Evolutionary conservation across 2,888 invertebrate genomes (phyloP).

Genomic region (Ophioninae sp.): DNA sequence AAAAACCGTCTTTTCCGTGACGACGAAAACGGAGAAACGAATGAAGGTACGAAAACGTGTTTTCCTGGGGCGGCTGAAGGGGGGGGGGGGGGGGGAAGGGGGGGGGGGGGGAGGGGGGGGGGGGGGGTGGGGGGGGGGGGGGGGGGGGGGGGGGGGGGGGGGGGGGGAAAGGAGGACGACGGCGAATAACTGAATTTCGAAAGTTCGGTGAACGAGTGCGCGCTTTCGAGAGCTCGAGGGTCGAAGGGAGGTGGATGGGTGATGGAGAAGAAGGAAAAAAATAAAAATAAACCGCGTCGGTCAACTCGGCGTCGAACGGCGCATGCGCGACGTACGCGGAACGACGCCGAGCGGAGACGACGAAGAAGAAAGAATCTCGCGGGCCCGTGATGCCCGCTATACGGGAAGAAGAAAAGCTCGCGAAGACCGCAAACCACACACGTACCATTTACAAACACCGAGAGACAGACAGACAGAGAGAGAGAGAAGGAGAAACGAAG

Average conservation of each 20-base stretch:
- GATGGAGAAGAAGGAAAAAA: background rate
- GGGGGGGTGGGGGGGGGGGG: too few relatives aligned
- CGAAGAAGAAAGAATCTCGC: slow-evolving; percentile 45
- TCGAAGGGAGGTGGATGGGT: too few relatives aligned
- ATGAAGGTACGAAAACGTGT: too few relatives aligned
- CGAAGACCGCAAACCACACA: slow-evolving; percentile 38
- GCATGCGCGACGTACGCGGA: slow-evolving; percentile 15
- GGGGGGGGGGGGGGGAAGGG: too few relatives aligned
- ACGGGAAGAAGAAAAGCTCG: slow-evolving; percentile 44
- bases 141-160: too few relatives aligned
- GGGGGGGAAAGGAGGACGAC: too few relatives aligned
- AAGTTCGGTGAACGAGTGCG: too few relatives aligned
- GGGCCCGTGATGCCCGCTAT: slow-evolving; percentile 24
- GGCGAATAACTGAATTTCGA: too few relatives aligned
- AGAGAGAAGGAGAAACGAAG: background rate
- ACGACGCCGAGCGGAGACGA: slow-evolving; percentile 14
- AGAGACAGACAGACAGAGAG: slow-evolving; percentile 1
- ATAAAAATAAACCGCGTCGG: background rate
- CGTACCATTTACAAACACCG: slow-evolving; percentile 19
- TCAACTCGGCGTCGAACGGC: slow-evolving; percentile 10
- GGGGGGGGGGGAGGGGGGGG: too few relatives aligned
- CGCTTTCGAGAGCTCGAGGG: too few relatives aligned
- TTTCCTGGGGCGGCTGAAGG: too few relatives aligned
- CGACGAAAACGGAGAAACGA: background rate
- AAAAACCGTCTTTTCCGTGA: too few relatives aligned